Base-by-base conservation (phyloP, 1,140 invertebrate genomes). In the Drosophila triauraria region DNA sequence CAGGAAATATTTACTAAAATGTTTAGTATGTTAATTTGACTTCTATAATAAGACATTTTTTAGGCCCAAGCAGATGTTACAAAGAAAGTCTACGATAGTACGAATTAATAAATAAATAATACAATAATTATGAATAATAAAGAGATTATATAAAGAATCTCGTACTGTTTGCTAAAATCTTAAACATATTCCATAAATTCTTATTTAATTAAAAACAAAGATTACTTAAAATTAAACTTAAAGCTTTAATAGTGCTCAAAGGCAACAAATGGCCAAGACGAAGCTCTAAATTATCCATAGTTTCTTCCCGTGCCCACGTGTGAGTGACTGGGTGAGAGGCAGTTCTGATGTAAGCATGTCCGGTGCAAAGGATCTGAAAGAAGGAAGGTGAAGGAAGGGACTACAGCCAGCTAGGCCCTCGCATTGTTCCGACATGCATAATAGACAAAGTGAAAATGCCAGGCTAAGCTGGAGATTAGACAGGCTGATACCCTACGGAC, bases 301-400 rank as follows among this genome's bases (percentile, higher is more conserved):
- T 54, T 56, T 56, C 4, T 56, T 56, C 2, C 12, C 57, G 40
- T 65, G 40, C 27, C 23, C 3, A 7, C 32, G 48, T 65, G 23
- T 78, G 44, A 53, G 35, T 69, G 50, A 69, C 27, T 75, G 69
- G 51, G 48, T 67, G 57, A 67, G 67, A 58, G 50, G 59, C 59
- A 72, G 67, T 59, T 77, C 75, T 82, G 81, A 75, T 90, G 85
- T 82, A 80, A 62, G 75, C 50, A 83, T 80, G 79, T 88, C 84
- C 83, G 74, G 69, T 85, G 78, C 82, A 85, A 77, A 75, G 48
- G 42, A 67, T 9, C 40, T 46, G 30, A 23, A 56, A 40, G 20
- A 43, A 27, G 32, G 8, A 30, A 30, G 42, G 43, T 27, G 20
- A 20, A 20, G 20, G 63, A n/a, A 17, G 57, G 20, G 32, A 35